Evolutionary conservation across 2,888 invertebrate genomes (phyloP).

Genomic region (Antitype chi): DNA sequence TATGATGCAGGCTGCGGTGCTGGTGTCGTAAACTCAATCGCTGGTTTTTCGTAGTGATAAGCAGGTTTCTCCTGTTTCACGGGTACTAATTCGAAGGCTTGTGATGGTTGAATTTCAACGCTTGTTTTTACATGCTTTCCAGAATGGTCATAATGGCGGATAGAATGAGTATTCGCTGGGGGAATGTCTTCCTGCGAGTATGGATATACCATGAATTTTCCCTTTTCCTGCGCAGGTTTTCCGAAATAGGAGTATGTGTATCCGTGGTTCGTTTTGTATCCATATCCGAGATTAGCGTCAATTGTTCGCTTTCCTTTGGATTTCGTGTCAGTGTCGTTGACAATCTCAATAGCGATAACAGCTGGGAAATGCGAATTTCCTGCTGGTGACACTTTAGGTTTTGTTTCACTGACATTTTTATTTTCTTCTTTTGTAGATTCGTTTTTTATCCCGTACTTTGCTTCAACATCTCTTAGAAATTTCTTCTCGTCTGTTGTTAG

Average conservation of each 20-base stretch:
- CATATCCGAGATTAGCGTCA: conserved; percentile 93
- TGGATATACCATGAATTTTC: conserved; percentile 92
- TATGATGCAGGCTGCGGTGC: conserved; percentile 32
- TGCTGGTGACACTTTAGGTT: conserved; percentile 52
- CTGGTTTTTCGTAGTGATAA: conserved; percentile 81
- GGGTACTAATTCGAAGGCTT: conserved; percentile 88
- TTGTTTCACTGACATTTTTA: conserved; percentile 67
- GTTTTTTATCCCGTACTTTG: conserved; percentile 85
- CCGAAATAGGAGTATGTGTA: conserved; percentile 89
- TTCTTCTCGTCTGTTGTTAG: conserved; percentile 85
- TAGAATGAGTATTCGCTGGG: conserved; percentile 65
- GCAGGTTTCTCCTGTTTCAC: conserved; percentile 79
- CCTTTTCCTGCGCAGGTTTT: conserved; percentile 84
- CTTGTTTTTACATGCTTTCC: conserved; percentile 76
- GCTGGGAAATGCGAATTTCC: conserved; percentile 84
- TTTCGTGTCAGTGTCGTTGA: conserved; percentile 89
- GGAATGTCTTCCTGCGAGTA: conserved; percentile 93
- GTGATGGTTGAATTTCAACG: conserved; percentile 91
- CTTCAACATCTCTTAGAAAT: conserved; percentile 87
- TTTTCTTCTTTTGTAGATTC: conserved; percentile 71
- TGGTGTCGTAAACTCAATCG: conserved; percentile 76
- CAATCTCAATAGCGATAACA: conserved; percentile 91
- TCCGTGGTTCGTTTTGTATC: conserved; percentile 89
- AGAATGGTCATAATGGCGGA: conserved; percentile 64
- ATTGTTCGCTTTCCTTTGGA: conserved; percentile 93